These are phyloP conservation scores for Choloepus hoffmanni DNA, from an alignment of 2,113 vertebrate species.

Conservation along the genomic window DNA sequence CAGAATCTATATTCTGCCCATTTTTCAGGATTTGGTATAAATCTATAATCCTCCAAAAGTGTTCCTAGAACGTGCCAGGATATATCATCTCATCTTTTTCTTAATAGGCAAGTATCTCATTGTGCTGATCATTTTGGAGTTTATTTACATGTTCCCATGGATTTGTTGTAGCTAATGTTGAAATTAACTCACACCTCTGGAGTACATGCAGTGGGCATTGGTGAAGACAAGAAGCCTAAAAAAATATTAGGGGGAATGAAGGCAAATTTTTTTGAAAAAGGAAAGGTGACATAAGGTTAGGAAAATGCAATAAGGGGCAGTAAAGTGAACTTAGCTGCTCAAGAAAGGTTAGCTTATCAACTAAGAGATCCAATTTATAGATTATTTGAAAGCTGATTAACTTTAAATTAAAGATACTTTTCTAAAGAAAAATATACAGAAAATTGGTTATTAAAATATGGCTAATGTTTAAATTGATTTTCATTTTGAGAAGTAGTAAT, in stretches of 20 bases:
- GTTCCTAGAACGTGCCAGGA: not conserved
- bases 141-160: not conserved
- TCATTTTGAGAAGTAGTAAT: constrained; percentile 16
- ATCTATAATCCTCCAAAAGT: not conserved
- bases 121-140: not conserved
- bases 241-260: not conserved
- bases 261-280: constrained; percentile 1
- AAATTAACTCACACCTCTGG: not conserved
- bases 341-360: constrained; percentile 53
- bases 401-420: constrained; percentile 51
- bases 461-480: constrained; percentile 7
- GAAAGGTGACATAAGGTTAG: not conserved
- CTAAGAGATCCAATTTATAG: constrained; percentile 35
- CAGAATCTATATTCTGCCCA: not conserved
- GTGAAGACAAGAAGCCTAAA: not conserved
- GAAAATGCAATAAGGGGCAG: constrained; percentile 28
- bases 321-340: constrained; percentile 25
- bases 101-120: not conserved
- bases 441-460: constrained; percentile 38
- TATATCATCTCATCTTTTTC: not conserved
- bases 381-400: constrained; percentile 36
- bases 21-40: not conserved
- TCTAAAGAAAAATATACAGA: constrained; percentile 34
- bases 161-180: not conserved
- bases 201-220: not conserved